Percentiles rank a stretch among this genome's conserved stretches.
Evolutionary conservation across 2,113 vertebrate species (phyloP).

Genomic region (Thalassarche chlororhynchos): DNA sequence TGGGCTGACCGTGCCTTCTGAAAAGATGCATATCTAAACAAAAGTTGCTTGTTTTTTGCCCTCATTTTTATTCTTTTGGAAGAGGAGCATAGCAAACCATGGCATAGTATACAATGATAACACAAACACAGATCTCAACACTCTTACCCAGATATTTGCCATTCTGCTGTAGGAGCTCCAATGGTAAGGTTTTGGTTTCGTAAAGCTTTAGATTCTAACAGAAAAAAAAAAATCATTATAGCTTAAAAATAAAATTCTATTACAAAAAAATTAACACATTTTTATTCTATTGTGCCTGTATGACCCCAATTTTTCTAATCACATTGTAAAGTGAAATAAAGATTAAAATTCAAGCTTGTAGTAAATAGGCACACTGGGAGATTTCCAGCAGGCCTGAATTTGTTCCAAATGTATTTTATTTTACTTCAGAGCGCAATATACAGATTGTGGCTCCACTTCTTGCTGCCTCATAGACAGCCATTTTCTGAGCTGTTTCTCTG

Average conservation of each 20-base stretch:
- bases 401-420: slow-evolving; percentile 10
- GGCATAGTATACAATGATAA: background rate
- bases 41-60: background rate
- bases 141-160: background rate
- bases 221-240: background rate
- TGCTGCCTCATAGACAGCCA: background rate
- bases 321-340: background rate
- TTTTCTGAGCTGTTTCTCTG: slow-evolving; percentile 23
- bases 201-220: background rate
- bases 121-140: background rate
- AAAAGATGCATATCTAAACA: background rate
- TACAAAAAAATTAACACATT: background rate
- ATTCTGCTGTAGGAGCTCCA: background rate
- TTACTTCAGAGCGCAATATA: slow-evolving; percentile 1
- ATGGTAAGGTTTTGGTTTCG: background rate
- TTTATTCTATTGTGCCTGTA: background rate
- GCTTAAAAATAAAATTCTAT: background rate
- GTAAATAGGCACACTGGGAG: background rate
- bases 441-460: slow-evolving; percentile 9
- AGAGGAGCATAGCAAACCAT: background rate
- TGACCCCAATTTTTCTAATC: background rate
- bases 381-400: background rate
- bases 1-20: background rate
- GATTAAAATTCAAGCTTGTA: background rate
- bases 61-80: background rate